Evolutionary conservation across 2,888 invertebrate species (phyloP), one percentile per base, ranked within the genome.

Genomic region (Macrophya annulata): DNA sequence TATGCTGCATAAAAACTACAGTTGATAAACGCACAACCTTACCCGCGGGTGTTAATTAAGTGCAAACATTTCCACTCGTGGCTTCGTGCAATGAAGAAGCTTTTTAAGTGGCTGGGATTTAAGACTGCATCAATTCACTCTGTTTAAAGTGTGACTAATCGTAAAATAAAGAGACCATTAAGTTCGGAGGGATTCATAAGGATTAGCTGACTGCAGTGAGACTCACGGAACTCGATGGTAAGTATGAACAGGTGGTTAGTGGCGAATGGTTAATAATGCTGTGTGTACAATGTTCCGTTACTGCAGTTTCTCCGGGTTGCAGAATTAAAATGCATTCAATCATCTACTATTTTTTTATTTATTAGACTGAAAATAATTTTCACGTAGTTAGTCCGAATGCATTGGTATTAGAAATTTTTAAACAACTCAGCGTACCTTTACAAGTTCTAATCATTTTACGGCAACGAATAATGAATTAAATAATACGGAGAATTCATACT

Each of bases 121-220:
- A 25, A 25, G 62, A n/a, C 55, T 55, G 6, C n/a, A 55, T 6
- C 55, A 55, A 55, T 55, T 55, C n/a, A 55, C 55, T 55, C n/a
- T 55, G 55, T n/a, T 55, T 55, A 55, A 55, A 55, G 55, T 55
- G 55, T 55, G 55, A 55, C 55, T 55, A 55, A 55, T 55, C 12
- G 25, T 62, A 8, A 5, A 25, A 62, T 12, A 62, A 31, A 62
- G 62, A 62, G 21, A 31, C 25, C 62, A 25, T 25, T 21, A 62
- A 25, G 10, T 62, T 62, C 25, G 4, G 10, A 62, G 62, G 25
- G 25, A 62, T 25, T 62, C 62, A 12, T 62, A 12, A 62, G 25
- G 10, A 5, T 62, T 62, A 21, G 62, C 3, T 62, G 21, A 21
- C 21, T 21, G 62, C 21, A 12, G 62, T 25, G 25, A 62, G 10